Base-by-base conservation (phyloP, 1,140 invertebrate genomes). In the Brachionus koreanus region DNA sequence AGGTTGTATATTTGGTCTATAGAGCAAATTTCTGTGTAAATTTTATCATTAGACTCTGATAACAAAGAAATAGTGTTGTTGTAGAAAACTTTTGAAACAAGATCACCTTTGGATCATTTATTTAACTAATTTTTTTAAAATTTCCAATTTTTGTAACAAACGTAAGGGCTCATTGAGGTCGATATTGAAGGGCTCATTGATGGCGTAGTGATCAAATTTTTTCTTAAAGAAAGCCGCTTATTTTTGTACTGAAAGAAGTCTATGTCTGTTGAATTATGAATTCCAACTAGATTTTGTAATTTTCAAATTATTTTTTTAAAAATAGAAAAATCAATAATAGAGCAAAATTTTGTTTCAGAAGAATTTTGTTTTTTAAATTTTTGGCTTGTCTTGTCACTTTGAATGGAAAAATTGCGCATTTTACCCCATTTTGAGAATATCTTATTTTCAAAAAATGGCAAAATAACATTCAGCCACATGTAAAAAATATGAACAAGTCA, bases 221-320 rank as follows among this genome's bases (percentile, higher is more conserved):
- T 6, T 2, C 19, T 19, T 25, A 43, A 19, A 25, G 49, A 57
- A 19, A 23, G 16, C 0, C 49, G 49, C 19, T 19, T 57, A 9
- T 57, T 57, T 19, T 19, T 57, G 9, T 23, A 57, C 49, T 57
- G n/a, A 23, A 23, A 19, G 19, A 19, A 57, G 19, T 57, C 49
- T 57, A 23, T 19, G 9, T 9, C 19, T 57, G 49, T 23, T 29
- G 19, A 39, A 72, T 74, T 74, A 25, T 74, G 29, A 19, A 25
- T 74, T 74, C 46, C 69, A 19, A 74, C 46, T n/a, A 74, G n/a
- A 33, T 74, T 74, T 74, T 74, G 69, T 16, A 74, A 49, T 10
- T 49, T 12, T 23, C 5, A 25, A 25, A 74, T 74, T 25, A 74
- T 46, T 46, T 74, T 74, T 74, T 74, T 74, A 29, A 42, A 74